A percentile compares a stretch with the other conserved stretches of the same genome.
phyloP scores from a whole-genome alignment of 2,888 invertebrate genomes.

The Eupithecia subumbrata region DNA sequence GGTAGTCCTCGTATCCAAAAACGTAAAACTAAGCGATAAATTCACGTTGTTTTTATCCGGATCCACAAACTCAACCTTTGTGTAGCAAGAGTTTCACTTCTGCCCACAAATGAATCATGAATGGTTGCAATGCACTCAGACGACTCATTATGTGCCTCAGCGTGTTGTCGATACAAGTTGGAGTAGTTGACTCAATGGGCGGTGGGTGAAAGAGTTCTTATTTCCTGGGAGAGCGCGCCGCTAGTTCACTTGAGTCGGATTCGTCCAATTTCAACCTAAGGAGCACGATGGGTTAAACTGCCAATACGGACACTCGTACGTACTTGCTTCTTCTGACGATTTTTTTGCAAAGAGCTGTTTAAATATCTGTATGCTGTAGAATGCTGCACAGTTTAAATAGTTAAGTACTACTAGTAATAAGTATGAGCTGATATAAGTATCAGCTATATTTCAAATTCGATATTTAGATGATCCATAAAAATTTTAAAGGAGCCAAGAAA shows the following conservation, averaged over 20 bases:
- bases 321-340: background rate
- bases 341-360: background rate
- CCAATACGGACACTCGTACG: background rate
- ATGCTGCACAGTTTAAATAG: background rate
- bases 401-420: too few relatives aligned
- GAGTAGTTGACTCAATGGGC: conserved; percentile 21
- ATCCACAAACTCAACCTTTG: background rate
- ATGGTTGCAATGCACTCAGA: conserved; percentile 33
- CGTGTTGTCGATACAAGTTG: conserved; percentile 36
- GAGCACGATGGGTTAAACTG: background rate
- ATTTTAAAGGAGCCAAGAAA: background rate
- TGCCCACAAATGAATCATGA: background rate
- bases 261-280: conserved; percentile 6
- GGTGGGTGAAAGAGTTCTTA: conserved; percentile 12
- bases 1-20: too few relatives aligned
- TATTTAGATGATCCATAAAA: too few relatives aligned
- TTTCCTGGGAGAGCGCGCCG: conserved; percentile 11
- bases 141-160: conserved; percentile 36
- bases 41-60: background rate
- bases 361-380: background rate
- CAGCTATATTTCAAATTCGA: too few relatives aligned
- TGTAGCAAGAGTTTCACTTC: conserved; percentile 3
- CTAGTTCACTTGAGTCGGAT: background rate
- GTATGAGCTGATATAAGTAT: too few relatives aligned
- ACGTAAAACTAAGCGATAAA: background rate